Evolutionary conservation across 2,797 vertebrate genomes (phyloP).

Genomic region (Eulemur coronatus): DNA sequence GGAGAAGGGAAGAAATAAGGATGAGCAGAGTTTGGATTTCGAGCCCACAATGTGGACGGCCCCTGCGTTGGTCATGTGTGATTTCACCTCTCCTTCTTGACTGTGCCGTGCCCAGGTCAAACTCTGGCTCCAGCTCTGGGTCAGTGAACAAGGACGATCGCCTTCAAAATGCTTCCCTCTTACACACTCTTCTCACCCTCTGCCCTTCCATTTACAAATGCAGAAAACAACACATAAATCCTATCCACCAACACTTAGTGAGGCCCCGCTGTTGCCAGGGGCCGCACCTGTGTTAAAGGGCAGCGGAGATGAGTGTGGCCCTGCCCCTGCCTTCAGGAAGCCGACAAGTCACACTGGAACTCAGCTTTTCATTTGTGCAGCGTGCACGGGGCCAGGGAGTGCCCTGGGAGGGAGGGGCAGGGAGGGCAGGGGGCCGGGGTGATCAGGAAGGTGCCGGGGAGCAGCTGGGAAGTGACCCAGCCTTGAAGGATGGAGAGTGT

Average conservation of each 20-base stretch:
- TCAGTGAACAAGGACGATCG: not conserved
- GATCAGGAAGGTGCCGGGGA: not conserved
- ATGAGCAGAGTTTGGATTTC: not conserved
- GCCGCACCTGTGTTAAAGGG: not conserved
- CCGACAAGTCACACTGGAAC: not conserved
- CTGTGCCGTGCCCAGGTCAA: rapidly evolving
- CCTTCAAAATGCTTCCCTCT: not conserved
- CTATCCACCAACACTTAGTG: no score
- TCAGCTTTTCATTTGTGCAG: not conserved
- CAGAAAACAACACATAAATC: not conserved
- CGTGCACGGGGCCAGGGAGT: rapidly evolving
- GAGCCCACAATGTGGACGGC: not conserved
- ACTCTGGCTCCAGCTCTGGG: not conserved
- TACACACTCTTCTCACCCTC: not conserved
- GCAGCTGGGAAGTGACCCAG: not conserved
- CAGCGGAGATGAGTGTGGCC: not conserved
- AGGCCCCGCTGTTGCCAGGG: not conserved
- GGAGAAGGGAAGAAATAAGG: not conserved
- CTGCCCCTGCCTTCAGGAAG: not conserved
- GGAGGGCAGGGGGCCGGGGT: not conserved
- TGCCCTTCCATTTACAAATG: not conserved
- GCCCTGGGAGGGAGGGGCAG: not conserved
- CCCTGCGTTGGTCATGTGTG: not conserved
- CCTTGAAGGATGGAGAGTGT: not conserved
- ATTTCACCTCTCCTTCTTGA: not conserved